These are phyloP conservation scores for Drosophila eugracilis DNA, from an alignment of 1,140 invertebrate species.

Conservation along the genomic window DNA sequence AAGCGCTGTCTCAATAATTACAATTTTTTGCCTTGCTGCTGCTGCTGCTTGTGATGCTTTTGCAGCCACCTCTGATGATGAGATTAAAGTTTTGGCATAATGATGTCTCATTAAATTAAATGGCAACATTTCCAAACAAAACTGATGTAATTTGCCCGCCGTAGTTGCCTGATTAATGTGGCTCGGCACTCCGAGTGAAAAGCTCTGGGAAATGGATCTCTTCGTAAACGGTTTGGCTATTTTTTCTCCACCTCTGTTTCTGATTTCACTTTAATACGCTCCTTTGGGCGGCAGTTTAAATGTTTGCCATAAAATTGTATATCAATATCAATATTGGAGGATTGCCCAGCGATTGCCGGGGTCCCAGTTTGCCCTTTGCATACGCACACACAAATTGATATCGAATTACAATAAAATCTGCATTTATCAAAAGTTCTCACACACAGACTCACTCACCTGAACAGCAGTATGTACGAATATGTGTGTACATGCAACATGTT, in stretches of 20 bases:
- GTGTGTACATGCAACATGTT: conserved; percentile 35
- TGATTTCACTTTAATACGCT: conserved; percentile 19
- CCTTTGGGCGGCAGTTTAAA: conserved; percentile 19
- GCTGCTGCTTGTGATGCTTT: conserved; percentile 10
- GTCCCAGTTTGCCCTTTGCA: not conserved
- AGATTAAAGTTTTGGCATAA: conserved; percentile 64
- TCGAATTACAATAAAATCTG: conserved; percentile 55
- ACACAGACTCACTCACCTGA: not conserved
- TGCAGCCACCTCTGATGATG: conserved; percentile 22
- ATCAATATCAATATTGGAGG: conserved; percentile 48
- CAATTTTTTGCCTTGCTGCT: conserved; percentile 26
- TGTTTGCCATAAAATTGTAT: conserved; percentile 33
- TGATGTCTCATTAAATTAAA: conserved; percentile 64
- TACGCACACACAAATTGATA: conserved; percentile 43
- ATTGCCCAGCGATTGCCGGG: not conserved
- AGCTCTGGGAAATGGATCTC: not conserved
- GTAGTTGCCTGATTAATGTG: conserved; percentile 41
- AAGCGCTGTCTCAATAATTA: conserved; percentile 50
- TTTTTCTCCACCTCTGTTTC: conserved; percentile 20
- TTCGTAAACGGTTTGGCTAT: conserved; percentile 31
- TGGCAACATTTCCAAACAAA: conserved; percentile 48
- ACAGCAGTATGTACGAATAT: conserved; percentile 5
- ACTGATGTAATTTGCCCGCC: conserved; percentile 47
- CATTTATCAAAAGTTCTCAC: conserved; percentile 44
- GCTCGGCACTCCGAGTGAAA: conserved; percentile 3